phyloP scores from a whole-genome alignment of 2,888 invertebrate genomes.

The Drosophila atroscutellata region DNA sequence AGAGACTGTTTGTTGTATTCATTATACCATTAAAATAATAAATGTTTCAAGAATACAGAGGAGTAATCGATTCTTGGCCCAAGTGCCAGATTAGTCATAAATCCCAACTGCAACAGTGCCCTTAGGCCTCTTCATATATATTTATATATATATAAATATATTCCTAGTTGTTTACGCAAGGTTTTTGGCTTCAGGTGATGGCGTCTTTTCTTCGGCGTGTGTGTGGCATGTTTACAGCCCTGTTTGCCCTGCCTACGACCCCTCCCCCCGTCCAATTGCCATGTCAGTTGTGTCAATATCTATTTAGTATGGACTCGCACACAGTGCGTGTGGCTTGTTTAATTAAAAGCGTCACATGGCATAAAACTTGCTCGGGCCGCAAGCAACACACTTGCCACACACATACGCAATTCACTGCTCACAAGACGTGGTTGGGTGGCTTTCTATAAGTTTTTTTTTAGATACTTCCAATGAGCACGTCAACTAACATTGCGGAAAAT shows the following conservation, averaged over 20 bases:
- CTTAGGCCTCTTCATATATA: slow-evolving; percentile 19
- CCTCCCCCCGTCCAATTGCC: slow-evolving; percentile 15
- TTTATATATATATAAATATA: background rate
- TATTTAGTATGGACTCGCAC: slow-evolving; percentile 50
- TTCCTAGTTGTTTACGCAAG: slow-evolving; percentile 42
- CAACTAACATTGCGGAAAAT: background rate
- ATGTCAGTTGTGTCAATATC: slow-evolving; percentile 73
- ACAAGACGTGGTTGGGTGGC: slow-evolving; percentile 17
- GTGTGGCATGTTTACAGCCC: slow-evolving; percentile 28
- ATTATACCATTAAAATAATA: background rate
- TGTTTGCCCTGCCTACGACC: background rate
- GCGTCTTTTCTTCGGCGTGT: background rate
- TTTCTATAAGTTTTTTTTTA: slow-evolving; percentile 12
- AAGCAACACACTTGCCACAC: slow-evolving; percentile 6
- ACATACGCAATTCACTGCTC: slow-evolving; percentile 31
- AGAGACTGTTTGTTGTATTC: background rate
- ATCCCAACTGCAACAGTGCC: slow-evolving; percentile 16
- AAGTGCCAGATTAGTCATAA: slow-evolving; percentile 24
- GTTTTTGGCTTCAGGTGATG: slow-evolving; percentile 5
- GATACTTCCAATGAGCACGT: slow-evolving; percentile 1
- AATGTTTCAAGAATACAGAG: slow-evolving; percentile 8
- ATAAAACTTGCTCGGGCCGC: slow-evolving; percentile 25
- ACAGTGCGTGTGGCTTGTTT: slow-evolving; percentile 43
- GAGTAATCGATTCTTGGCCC: slow-evolving; percentile 3
- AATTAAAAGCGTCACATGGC: slow-evolving; percentile 64